Conservation (phyloP, 1,140 invertebrate species). For the Onthophagus taurus region DNA sequence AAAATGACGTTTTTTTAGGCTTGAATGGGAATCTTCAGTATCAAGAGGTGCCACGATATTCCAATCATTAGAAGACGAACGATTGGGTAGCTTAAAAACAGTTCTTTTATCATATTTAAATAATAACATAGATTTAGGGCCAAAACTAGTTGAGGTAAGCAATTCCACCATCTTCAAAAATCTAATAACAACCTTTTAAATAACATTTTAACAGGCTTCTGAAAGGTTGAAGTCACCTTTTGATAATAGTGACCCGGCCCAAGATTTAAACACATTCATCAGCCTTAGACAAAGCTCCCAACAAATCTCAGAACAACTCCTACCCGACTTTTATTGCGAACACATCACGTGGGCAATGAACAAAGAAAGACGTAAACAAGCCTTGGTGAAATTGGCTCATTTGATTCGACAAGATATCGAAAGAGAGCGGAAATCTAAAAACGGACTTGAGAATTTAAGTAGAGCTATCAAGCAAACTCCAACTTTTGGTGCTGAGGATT, state of each 20-base stretch:
- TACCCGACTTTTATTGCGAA: conserved; percentile 92
- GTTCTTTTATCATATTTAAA: conserved; percentile 69
- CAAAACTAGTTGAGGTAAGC: conserved; percentile 50
- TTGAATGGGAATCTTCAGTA: conserved; percentile 87
- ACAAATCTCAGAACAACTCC: conserved; percentile 60
- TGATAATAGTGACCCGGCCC: conserved; percentile 56
- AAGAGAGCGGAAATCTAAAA: conserved; percentile 71
- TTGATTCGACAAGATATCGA: conserved; percentile 78
- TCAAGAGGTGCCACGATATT: conserved; percentile 66
- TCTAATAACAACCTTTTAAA: conserved; percentile 3
- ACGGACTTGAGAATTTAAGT: conserved; percentile 80
- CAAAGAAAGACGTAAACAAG: conserved; percentile 72
- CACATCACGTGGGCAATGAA: conserved; percentile 91
- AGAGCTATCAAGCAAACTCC: conserved; percentile 86
- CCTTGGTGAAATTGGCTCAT: conserved; percentile 72
- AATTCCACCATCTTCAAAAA: no score
- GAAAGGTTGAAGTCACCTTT: conserved; percentile 61
- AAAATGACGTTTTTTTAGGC: conserved; percentile 43
- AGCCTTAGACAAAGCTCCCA: conserved; percentile 47
- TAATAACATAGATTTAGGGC: conserved; percentile 64
- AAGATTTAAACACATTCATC: conserved; percentile 60
- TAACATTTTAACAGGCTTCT: conserved; percentile 45
- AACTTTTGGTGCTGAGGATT: conserved; percentile 79
- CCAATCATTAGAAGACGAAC: conserved; percentile 82
- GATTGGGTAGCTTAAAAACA: conserved; percentile 71